Percentiles rank a stretch among this genome's conserved stretches.
phyloP scores from a whole-genome alignment of 2,888 invertebrate species.

The Patella depressa region DNA sequence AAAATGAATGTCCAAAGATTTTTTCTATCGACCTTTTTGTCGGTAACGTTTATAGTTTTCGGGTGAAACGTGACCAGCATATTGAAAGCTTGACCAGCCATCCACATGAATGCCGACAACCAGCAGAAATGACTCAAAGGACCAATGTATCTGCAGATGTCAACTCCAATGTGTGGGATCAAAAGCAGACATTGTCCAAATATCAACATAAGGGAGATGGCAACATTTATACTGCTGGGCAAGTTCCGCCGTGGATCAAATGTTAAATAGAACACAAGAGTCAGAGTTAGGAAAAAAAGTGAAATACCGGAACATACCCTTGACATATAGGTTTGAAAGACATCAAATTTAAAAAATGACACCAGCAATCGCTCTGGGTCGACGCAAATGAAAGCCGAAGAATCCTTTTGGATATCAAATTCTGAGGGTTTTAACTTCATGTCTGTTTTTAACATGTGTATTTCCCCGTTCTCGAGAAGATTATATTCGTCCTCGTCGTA shows the following conservation, averaged over 20 bases:
- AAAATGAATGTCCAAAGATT: not conserved
- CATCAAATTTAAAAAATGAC: not conserved
- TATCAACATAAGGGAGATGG: constrained; percentile 20
- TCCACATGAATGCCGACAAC: constrained; percentile 30
- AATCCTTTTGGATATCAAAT: not conserved
- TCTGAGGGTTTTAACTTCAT: not conserved
- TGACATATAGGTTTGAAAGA: not conserved
- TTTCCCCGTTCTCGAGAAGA: not conserved
- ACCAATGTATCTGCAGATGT: constrained; percentile 17
- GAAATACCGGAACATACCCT: constrained; percentile 16
- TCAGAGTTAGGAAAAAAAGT: constrained; percentile 15
- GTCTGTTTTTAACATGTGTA: not conserved
- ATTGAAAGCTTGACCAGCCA: constrained; percentile 25
- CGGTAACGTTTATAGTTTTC: not conserved
- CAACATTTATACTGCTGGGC: constrained; percentile 24
- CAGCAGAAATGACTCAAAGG: constrained; percentile 25
- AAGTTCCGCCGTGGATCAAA: constrained; percentile 17
- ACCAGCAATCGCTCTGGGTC: not conserved
- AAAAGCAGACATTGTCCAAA: constrained; percentile 23
- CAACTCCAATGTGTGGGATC: not conserved
- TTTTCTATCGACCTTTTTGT: too few species aligned
- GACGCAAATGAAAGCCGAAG: not conserved
- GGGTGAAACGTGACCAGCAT: constrained; percentile 23
- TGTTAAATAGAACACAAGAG: constrained; percentile 20
- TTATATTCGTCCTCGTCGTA: not conserved